Percentiles rank a stretch among this genome's conserved stretches.
Evolutionary conservation across 2,113 vertebrate genomes (phyloP).

Genomic region (Tringa solitaria): DNA sequence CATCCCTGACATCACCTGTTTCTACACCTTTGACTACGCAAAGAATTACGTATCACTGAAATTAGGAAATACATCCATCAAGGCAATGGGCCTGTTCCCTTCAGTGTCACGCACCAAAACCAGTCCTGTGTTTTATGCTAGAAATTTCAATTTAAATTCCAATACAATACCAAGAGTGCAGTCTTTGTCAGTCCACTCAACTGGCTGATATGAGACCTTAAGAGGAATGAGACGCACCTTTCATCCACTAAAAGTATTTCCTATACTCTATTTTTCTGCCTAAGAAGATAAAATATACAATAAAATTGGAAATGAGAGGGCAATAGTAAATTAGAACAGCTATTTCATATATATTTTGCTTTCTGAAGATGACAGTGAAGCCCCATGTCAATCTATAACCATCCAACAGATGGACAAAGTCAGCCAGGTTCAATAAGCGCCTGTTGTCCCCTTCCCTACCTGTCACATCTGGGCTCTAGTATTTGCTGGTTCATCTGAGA

Average conservation of each 20-base stretch:
- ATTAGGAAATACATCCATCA: neutral
- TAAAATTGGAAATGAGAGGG: neutral
- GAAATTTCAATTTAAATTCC: neutral
- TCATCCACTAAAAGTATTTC: neutral
- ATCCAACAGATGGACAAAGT: neutral
- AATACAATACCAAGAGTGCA: neutral
- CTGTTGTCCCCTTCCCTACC: neutral
- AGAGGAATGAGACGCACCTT: neutral
- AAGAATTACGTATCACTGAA: neutral
- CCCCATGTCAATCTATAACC: neutral
- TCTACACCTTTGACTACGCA: neutral
- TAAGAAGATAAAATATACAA: neutral
- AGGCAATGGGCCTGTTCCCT: neutral
- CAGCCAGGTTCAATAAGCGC: neutral
- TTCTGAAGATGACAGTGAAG: neutral
- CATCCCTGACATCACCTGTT: neutral
- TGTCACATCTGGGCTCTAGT: neutral
- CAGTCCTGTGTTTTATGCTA: neutral
- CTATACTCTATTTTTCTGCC: neutral
- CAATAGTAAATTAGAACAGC: neutral
- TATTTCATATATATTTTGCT: neutral
- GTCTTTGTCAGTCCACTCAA: neutral
- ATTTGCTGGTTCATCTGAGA: neutral
- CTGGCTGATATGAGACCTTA: neutral
- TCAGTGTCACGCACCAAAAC: neutral